Base-by-base conservation (phyloP, 1,140 invertebrate species). In the Dendroctonus valens region DNA sequence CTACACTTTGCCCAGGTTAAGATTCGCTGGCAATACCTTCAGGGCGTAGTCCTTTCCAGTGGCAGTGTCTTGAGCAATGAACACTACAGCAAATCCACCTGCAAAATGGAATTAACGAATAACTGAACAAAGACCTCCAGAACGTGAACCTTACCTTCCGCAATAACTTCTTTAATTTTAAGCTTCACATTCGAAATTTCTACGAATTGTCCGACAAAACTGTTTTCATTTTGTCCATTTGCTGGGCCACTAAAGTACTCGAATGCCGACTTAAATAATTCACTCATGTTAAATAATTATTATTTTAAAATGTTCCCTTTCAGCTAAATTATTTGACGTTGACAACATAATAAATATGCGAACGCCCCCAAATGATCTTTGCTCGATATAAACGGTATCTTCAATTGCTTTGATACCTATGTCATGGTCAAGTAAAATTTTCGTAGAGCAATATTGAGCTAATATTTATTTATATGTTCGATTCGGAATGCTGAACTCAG, bases 1-100 rank as follows among this genome's bases (percentile, higher is more conserved):
- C 14, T 14, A 52, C 15, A 40, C 44, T 26, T 41, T 42, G 9
- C 46, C n/a, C 0, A 62, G 14, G 12, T 39, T 5, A 38, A 4
- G 42, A 11, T 44, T 44, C 49, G 50, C 7, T 69, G 40, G 63
- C 11, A 53, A 41, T 6, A 88, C 87, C 81, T 94, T 94, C 67
- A 97, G 83, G 72, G 94, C 94, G 86, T 93, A 97, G 75, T 96
- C 92, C 71, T 92, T 92, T 62, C 91, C 91, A 69, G 86, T 87
- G 62, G 87, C 84, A 61, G 91, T 78, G 84, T 96, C 93, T 85
- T 96, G 92, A 70, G 92, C 94, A 67, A 93, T 89, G 84, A 91
- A 97, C 54, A 97, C 94, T 83, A 94, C 91, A 53, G 93, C 93
- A 87, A 93, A 97, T 72, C 94, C 94, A 85, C 94, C 94, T 96